Conservation (phyloP, 1,140 invertebrate genomes). For the Psilanteris sp. region DNA sequence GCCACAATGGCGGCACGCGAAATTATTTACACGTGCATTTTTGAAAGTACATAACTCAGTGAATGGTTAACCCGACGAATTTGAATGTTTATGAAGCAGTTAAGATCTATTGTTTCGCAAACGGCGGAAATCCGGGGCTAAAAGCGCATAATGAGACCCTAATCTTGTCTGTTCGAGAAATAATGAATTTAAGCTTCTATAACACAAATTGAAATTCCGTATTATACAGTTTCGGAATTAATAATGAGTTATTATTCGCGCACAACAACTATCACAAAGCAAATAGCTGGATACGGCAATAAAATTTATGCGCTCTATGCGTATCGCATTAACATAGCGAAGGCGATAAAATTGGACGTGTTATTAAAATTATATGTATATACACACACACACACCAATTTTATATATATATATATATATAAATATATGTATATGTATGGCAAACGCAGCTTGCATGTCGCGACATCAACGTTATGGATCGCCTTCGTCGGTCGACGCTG, state of each 20-base stretch:
- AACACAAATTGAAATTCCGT: constrained; percentile 60
- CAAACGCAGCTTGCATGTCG: too few species aligned
- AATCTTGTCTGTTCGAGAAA: constrained; percentile 64
- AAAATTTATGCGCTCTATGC: constrained; percentile 43
- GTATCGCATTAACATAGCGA: constrained; percentile 27
- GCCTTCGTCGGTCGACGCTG: too few species aligned
- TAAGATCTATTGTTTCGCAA: constrained; percentile 65
- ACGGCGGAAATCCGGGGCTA: constrained; percentile 65
- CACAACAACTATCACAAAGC: constrained; percentile 56
- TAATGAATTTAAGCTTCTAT: constrained; percentile 63
- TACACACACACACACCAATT: too few species aligned
- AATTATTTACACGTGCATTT: constrained; percentile 48
- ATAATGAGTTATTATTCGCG: constrained; percentile 62
- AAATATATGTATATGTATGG: too few species aligned
- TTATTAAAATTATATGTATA: constrained; percentile 54
- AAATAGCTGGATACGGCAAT: constrained; percentile 42
- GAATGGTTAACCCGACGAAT: constrained; percentile 52
- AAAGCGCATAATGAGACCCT: constrained; percentile 65
- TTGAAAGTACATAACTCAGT: constrained; percentile 38
- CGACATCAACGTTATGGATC: too few species aligned
- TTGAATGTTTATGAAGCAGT: constrained; percentile 64
- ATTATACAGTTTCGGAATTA: constrained; percentile 58
- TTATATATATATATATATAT: too few species aligned
- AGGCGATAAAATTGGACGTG: constrained; percentile 43
- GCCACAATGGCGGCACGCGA: constrained; percentile 18